Percentiles rank a stretch among this genome's conserved stretches.
These are phyloP conservation scores for Microcebus tavaratra DNA, from an alignment of 2,113 vertebrate genomes.

Conservation along the genomic window DNA sequence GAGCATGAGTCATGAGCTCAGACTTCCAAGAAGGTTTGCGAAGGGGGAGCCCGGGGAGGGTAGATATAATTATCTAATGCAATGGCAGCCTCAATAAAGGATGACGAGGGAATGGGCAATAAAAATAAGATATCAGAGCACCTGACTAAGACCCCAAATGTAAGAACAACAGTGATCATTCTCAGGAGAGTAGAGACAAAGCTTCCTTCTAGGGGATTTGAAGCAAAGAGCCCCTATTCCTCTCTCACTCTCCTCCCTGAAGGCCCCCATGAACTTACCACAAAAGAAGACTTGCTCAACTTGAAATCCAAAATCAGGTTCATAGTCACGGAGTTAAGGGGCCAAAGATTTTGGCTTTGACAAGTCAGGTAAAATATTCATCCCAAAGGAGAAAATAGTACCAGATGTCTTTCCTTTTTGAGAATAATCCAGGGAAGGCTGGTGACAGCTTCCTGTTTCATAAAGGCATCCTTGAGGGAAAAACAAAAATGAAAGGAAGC, in stretches of 20 bases:
- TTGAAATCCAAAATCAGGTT: background rate
- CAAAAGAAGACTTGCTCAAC: background rate
- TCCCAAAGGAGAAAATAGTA: background rate
- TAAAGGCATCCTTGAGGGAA: background rate
- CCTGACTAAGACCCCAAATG: constrained; percentile 60
- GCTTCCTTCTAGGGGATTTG: background rate
- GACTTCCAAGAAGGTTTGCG: constrained; percentile 76
- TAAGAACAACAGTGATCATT: constrained; percentile 31
- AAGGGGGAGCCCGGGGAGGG: constrained; percentile 40
- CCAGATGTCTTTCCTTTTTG: background rate
- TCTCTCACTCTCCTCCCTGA: background rate
- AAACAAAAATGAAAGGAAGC: background rate
- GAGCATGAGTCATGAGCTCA: constrained; percentile 74
- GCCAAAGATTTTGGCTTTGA: background rate
- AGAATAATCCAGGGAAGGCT: background rate
- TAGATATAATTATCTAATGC: constrained; percentile 72
- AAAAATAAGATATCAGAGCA: constrained; percentile 21
- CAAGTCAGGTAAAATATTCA: background rate
- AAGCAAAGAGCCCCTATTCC: background rate
- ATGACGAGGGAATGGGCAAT: constrained; percentile 61
- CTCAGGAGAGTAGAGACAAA: background rate
- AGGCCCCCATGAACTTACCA: background rate
- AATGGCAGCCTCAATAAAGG: constrained; percentile 60
- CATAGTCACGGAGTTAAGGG: background rate
- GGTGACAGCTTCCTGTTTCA: background rate